A percentile compares a stretch with the other conserved stretches of the same genome.
phyloP scores from a whole-genome alignment of 2,113 vertebrate genomes.

The Oxyruncus cristatus region DNA sequence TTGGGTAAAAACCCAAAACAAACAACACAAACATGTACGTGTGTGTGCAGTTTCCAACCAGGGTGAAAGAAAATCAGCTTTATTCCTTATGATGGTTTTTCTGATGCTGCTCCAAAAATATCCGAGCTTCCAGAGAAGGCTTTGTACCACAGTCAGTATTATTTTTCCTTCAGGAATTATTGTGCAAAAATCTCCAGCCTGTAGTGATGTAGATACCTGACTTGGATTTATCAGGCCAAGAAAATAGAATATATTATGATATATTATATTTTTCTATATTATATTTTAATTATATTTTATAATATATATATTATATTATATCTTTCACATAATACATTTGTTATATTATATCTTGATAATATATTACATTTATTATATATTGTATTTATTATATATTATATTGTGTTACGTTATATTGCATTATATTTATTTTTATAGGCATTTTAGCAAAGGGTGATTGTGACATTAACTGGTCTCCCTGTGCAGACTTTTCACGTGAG shows the following conservation, averaged over 20 bases:
- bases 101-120: background rate
- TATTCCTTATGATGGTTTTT: background rate
- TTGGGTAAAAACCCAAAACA: accelerated
- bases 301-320: background rate
- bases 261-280: background rate
- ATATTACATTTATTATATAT: too few species aligned
- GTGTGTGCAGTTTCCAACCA: background rate
- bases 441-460: background rate
- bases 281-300: background rate
- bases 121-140: background rate
- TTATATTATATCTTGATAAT: too few species aligned
- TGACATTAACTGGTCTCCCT: background rate
- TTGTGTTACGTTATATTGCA: background rate
- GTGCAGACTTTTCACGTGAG: background rate
- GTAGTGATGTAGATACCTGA: background rate
- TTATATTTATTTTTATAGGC: background rate
- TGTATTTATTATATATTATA: too few species aligned
- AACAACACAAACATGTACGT: background rate
- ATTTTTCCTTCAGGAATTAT: background rate
- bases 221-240: background rate
- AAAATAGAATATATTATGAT: background rate
- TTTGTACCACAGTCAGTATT: background rate
- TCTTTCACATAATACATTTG: too few species aligned
- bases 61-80: background rate
- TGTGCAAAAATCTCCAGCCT: background rate